Evolutionary conservation across 2,113 vertebrate species (phyloP), one percentile per base, ranked within the genome.

Genomic region (Lophochroa leadbeateri): DNA sequence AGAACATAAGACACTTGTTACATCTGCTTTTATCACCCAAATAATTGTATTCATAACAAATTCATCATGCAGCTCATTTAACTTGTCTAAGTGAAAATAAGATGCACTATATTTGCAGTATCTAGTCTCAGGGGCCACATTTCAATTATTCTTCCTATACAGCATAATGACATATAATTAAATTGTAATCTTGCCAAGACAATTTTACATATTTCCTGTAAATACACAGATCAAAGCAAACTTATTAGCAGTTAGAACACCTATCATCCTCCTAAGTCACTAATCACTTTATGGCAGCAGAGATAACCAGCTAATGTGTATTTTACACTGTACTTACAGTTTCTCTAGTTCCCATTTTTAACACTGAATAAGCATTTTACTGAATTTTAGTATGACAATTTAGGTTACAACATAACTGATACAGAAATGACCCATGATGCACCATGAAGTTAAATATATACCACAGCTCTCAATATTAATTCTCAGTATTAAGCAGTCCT

Each of bases 41-140:
- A 97, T 98, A 98, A 98, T 91, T 98, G 91, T 95, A 98, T 97
- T 98, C 97, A 93, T 93, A 98, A 98, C 92, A 97, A 98, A 98
- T 97, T 96, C 95, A 98, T 96, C 92, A 97, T 90, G 96, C 88
- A 97, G 90, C 92, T 98, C 96, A 98, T 98, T 98, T 98, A 98
- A 97, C 94, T 96, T 97, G 97, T 97, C 96, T 95, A 98, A 98
- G 96, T 97, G 96, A 97, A 98, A 98, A 98, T 97, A 98, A 96
- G 96, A 98, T 98, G 94, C 89, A 72, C 86, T 98, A 82, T 96
- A 97, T 98, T 98, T 97, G 97, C 95, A 93, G 84, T 97, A 98
- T 96, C 97, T 92, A 89, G 71, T 98, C 94, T 98, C 97, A 90
- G 76, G 96, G 87, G 96, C 80, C 86, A 95, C 95, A 95, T 98